Conservation (phyloP, 2,888 invertebrate species). For the Pachycephus smyrnensis region DNA sequence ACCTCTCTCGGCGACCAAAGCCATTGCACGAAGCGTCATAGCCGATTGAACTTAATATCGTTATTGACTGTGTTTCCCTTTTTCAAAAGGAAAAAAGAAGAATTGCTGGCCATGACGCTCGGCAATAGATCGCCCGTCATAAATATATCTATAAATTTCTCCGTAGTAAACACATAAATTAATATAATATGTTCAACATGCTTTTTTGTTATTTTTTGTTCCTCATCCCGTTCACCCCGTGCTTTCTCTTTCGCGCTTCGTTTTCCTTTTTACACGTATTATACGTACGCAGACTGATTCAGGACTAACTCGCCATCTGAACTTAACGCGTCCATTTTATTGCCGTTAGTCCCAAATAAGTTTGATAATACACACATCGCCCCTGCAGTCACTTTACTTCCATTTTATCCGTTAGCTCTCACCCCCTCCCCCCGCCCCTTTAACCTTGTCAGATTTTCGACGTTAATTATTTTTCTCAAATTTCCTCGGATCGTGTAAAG, state of each 20-base stretch:
- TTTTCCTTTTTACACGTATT: not conserved
- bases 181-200: slow-evolving; percentile 41
- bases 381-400: too few species aligned
- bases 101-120: slow-evolving; percentile 35
- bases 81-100: slow-evolving; percentile 30
- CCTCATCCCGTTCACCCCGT: slow-evolving; percentile 11
- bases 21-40: slow-evolving; percentile 42
- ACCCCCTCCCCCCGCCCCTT: too few species aligned
- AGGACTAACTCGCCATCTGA: too few species aligned
- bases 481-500: too few species aligned
- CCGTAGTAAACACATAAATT: slow-evolving; percentile 34
- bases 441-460: too few species aligned
- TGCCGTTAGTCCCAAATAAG: too few species aligned
- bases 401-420: too few species aligned
- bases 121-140: slow-evolving; percentile 50
- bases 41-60: slow-evolving; percentile 29
- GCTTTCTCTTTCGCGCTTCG: slow-evolving; percentile 18
- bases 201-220: slow-evolving; percentile 7
- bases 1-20: slow-evolving; percentile 34
- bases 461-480: too few species aligned
- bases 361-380: too few species aligned
- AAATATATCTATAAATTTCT: slow-evolving; percentile 43
- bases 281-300: not conserved
- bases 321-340: too few species aligned
- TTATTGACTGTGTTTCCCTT: slow-evolving; percentile 39